Evolutionary conservation across 2,888 invertebrate genomes (phyloP), one percentile per base, ranked within the genome.

Genomic region (Cremastinae sp.): DNA sequence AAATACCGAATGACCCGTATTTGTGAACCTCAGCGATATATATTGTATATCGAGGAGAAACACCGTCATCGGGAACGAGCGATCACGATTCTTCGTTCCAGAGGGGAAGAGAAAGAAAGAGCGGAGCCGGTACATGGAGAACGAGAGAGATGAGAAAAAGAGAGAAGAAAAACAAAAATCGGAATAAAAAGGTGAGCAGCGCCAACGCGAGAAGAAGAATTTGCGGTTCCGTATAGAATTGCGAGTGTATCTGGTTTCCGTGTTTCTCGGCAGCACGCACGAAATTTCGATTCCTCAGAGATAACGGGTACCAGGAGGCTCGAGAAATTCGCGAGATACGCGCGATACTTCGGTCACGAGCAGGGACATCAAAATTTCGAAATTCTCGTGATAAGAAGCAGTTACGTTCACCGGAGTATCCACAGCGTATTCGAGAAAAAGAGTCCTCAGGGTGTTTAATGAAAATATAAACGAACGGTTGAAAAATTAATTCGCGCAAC

Each of bases 1-100:
- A 86, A 85, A 85, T 81, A 78, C 82, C 84, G 83, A 12, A 83
- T 85, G 83, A 83, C 80, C 82, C 78, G 77, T 70, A 75, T 79
- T 72, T 62, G 68, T 72, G 75, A 74, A 69, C 72, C 79, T 78
- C 65, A 28, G 74, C 61, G 53, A 74, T 78, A 49, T 53, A 49
- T 43, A 41, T 51, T 47, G 16, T 39, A 41, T 68, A 12, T 28
- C 37, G 65, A 43, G 28, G 39, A 12, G 12, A 43, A n/a, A n/a
- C n/a, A 65, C 59, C 59, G 69, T 41, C 64, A 76, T 72, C 49
- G 47, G 51, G 61, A 66, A 68, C 56, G 53, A 51, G 55, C 47
- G 73, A 65, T 66, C 73, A 56, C 59, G 43, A 14, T 16, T 9
- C 37, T n/a, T 16, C 35, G 12, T 18, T 51, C 12, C 41, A n/a